Conservation (phyloP, 2,888 invertebrate species). For the Thera obeliscata region DNA sequence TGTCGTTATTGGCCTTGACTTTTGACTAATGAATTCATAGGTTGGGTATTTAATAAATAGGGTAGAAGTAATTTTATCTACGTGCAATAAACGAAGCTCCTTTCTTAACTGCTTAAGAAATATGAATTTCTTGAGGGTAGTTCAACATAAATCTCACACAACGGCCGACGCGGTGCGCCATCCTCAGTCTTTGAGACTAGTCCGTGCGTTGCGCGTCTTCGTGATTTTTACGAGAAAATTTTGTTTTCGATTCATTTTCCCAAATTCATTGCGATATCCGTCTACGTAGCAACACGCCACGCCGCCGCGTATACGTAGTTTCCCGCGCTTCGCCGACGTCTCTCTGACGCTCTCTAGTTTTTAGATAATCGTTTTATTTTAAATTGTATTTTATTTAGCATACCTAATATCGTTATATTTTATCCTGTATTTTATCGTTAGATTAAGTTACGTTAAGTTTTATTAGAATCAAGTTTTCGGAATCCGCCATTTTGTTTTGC, state of each 20-base stretch:
- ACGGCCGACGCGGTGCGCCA: slow-evolving; percentile 31
- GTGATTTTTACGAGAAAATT: slow-evolving; percentile 51
- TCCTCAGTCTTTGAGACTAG: slow-evolving; percentile 68
- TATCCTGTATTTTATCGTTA: slow-evolving; percentile 40
- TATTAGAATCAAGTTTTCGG: slow-evolving; percentile 31
- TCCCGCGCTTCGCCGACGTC: slow-evolving; percentile 45
- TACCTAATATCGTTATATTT: slow-evolving; percentile 25
- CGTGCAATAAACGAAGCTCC: background rate
- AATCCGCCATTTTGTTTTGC: slow-evolving; percentile 51
- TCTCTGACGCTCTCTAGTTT: slow-evolving; percentile 51
- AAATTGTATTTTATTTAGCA: slow-evolving; percentile 20
- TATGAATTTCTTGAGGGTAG: slow-evolving; percentile 55
- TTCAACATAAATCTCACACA: slow-evolving; percentile 26
- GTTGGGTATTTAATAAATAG: background rate
- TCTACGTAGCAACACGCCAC: slow-evolving; percentile 43
- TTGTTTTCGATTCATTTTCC: slow-evolving; percentile 39
- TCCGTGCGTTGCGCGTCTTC: slow-evolving; percentile 57
- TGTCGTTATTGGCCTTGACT: background rate
- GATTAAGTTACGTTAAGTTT: slow-evolving; percentile 49
- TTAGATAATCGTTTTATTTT: slow-evolving; percentile 43
- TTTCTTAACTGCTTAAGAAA: slow-evolving; percentile 7
- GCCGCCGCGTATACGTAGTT: slow-evolving; percentile 29
- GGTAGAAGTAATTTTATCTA: slow-evolving; percentile 17
- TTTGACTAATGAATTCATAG: background rate
- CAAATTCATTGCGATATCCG: slow-evolving; percentile 40